Percentiles rank a stretch among this genome's conserved stretches.
These are phyloP conservation scores for Clitarchus hookeri DNA, from an alignment of 2,888 invertebrate species.

Conservation along the genomic window DNA sequence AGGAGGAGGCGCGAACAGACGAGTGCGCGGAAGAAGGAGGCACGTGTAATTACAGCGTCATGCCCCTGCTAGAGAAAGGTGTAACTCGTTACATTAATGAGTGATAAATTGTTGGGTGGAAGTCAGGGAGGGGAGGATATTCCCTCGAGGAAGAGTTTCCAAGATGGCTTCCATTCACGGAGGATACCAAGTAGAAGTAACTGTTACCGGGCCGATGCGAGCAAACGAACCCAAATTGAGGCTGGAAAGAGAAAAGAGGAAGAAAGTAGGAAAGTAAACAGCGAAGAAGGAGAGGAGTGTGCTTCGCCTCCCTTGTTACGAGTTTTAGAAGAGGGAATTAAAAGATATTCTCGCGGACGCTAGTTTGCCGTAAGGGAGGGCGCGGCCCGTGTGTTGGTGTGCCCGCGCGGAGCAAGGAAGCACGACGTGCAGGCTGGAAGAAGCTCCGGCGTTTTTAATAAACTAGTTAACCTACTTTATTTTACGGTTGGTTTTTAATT, in stretches of 20 bases:
- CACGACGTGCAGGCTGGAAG: too few relatives aligned
- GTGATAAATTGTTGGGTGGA: background rate
- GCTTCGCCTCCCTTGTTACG: background rate
- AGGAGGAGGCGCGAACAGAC: background rate
- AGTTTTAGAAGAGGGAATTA: background rate
- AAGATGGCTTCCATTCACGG: background rate
- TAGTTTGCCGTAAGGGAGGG: too few relatives aligned
- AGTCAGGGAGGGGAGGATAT: background rate
- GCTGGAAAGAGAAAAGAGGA: background rate
- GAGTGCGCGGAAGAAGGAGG: background rate
- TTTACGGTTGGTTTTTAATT: too few relatives aligned
- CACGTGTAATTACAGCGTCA: background rate
- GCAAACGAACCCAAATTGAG: background rate
- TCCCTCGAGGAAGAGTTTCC: background rate
- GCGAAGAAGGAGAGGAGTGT: background rate
- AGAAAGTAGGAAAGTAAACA: background rate
- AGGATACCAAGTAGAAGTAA: background rate
- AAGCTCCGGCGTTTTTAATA: background rate
- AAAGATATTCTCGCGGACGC: background rate
- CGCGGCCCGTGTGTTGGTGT: background rate
- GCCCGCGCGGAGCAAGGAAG: background rate
- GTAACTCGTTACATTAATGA: conserved; percentile 3
- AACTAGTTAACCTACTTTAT: too few relatives aligned
- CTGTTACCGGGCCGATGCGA: background rate
- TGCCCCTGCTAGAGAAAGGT: background rate